Conservation (phyloP, 2,888 invertebrate genomes). For the Lochmaea crataegi region DNA sequence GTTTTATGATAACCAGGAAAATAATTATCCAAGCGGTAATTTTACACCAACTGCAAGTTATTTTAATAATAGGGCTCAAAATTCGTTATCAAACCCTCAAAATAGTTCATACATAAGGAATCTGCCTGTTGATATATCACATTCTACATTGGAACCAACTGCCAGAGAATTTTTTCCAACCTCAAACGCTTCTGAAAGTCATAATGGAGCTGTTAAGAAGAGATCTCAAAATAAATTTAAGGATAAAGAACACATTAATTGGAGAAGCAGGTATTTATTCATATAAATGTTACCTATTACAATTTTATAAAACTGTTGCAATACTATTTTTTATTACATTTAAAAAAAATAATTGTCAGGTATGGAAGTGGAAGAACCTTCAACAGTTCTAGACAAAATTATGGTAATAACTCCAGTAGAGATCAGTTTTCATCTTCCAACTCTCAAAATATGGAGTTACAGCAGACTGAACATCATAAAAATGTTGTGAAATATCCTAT, state of each 20-base stretch:
- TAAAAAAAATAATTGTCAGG: not conserved
- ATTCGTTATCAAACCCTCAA: slow-evolving; percentile 7
- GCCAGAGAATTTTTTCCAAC: slow-evolving; percentile 49
- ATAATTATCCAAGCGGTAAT: slow-evolving; percentile 15
- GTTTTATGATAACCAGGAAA: slow-evolving; percentile 32
- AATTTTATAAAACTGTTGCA: not conserved
- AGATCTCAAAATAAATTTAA: slow-evolving; percentile 40
- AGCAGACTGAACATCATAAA: not conserved
- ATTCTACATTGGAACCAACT: slow-evolving; percentile 45
- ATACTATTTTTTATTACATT: no score
- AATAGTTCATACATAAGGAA: not conserved
- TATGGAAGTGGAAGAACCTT: slow-evolving; percentile 48
- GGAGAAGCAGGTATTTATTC: slow-evolving; percentile 24
- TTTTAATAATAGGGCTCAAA: slow-evolving; percentile 18
- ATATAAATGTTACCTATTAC: not conserved
- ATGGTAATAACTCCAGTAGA: slow-evolving; percentile 18
- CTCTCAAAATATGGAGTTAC: not conserved
- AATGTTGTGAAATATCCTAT: slow-evolving; percentile 3
- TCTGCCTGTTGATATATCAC: slow-evolving; percentile 29
- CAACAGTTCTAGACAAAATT: slow-evolving; percentile 38
- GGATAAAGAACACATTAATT: slow-evolving; percentile 34
- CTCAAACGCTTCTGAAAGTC: slow-evolving; percentile 11
- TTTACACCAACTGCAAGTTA: slow-evolving; percentile 23
- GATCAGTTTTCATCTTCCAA: slow-evolving; percentile 28
- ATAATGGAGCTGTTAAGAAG: slow-evolving; percentile 45